Conservation (phyloP, 2,797 vertebrate species). For the Chaetophractus vellerosus region DNA sequence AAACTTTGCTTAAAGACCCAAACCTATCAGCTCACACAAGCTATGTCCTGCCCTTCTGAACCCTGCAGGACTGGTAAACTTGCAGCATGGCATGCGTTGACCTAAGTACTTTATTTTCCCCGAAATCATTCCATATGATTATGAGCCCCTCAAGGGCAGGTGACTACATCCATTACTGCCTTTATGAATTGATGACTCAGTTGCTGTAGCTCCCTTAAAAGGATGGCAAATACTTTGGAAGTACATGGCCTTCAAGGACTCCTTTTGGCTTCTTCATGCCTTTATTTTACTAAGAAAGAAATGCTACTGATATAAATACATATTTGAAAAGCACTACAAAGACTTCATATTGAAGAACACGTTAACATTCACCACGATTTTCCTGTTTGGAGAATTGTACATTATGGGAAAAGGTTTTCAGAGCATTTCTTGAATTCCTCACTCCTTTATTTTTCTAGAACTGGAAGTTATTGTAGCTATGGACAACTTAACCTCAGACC, state of each 20-base stretch:
- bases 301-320: not conserved
- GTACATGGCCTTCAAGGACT: not conserved
- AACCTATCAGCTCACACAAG: not conserved
- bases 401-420: constrained; percentile 21
- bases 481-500: constrained; percentile 48
- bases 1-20: not conserved
- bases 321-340: constrained; percentile 53
- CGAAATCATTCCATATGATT: not conserved
- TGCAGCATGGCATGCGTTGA: not conserved
- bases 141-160: not conserved
- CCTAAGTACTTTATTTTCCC: not conserved
- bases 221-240: constrained; percentile 20
- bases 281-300: constrained; percentile 66
- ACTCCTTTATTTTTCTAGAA: constrained; percentile 54
- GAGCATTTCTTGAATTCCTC: constrained; percentile 57
- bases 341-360: constrained; percentile 37
- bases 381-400: constrained; percentile 16
- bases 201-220: constrained; percentile 12
- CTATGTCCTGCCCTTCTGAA: constrained; percentile 38
- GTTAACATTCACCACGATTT: constrained; percentile 20
- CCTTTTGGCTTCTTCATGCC: constrained; percentile 38
- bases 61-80: not conserved
- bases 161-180: not conserved
- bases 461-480: constrained; percentile 48
- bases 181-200: not conserved